Conservation (phyloP, 1,140 invertebrate genomes). For the Drosophila pachea region DNA sequence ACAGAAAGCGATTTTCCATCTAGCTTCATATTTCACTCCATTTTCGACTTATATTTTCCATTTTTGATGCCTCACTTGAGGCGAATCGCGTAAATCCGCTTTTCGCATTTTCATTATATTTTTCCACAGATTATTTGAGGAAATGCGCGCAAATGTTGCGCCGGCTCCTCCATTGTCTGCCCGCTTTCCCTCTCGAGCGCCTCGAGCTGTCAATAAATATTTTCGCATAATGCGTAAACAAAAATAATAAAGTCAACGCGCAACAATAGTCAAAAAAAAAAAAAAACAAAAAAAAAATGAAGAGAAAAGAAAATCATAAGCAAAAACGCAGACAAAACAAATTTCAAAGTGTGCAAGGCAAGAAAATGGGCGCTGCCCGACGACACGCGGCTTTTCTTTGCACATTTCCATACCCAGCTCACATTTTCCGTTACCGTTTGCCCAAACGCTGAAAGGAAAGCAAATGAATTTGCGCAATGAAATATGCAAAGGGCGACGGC, state of each 20-base stretch:
- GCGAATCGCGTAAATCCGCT: too few species aligned
- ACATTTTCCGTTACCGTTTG: slow-evolving; percentile 21
- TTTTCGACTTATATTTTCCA: too few species aligned
- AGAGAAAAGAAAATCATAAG: neutral
- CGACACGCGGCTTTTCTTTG: slow-evolving; percentile 57
- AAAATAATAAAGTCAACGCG: slow-evolving; percentile 68
- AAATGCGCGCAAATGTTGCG: slow-evolving; percentile 47
- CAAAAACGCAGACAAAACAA: slow-evolving; percentile 16
- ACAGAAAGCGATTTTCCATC: too few species aligned
- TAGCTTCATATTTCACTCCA: neutral
- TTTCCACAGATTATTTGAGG: slow-evolving; percentile 9
- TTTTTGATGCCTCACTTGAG: neutral
- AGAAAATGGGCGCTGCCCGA: slow-evolving; percentile 24
- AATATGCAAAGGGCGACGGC: slow-evolving; percentile 44
- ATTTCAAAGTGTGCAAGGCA: slow-evolving; percentile 7
- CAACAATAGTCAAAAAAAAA: slow-evolving; percentile 24
- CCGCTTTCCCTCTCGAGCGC: neutral
- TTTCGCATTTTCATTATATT: neutral
- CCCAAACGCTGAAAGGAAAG: slow-evolving; percentile 25
- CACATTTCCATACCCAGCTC: slow-evolving; percentile 5
- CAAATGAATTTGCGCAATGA: slow-evolving; percentile 55
- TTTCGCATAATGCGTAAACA: slow-evolving; percentile 48
- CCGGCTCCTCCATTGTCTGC: slow-evolving; percentile 32
- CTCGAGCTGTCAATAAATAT: slow-evolving; percentile 67
- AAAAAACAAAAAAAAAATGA: slow-evolving; percentile 13